Conservation (phyloP, 2,113 vertebrate genomes). For the Helogale parvula region DNA sequence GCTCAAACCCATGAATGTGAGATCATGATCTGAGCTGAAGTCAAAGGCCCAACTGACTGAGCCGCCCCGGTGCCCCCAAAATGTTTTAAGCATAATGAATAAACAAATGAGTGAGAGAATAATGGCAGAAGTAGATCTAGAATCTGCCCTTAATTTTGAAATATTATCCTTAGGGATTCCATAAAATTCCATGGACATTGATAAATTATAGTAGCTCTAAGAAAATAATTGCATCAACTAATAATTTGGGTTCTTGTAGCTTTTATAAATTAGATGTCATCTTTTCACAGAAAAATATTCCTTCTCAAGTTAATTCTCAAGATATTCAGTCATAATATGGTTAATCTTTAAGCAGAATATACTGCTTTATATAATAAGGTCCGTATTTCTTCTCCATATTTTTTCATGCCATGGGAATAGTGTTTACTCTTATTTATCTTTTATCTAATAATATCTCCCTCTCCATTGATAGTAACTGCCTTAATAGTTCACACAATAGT, state of each 20-base stretch:
- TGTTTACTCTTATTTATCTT: neutral
- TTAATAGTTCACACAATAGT: neutral
- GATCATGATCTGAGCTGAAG: no score
- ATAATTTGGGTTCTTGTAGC: slow-evolving; percentile 41
- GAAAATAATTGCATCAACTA: slow-evolving; percentile 73
- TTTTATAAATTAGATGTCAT: slow-evolving; percentile 75
- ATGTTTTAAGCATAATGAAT: neutral
- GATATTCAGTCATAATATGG: slow-evolving; percentile 24
- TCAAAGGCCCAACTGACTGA: no score
- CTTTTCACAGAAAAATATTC: slow-evolving; percentile 55
- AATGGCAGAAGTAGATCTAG: neutral
- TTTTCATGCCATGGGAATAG: neutral
- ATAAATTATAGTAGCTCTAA: slow-evolving; percentile 61
- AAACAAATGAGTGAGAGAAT: neutral
- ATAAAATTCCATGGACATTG: slow-evolving; percentile 54
- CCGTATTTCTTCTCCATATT: slow-evolving; percentile 27
- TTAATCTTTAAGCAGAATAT: slow-evolving; percentile 45
- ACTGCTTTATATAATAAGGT: slow-evolving; percentile 5
- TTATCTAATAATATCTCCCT: slow-evolving; percentile 29
- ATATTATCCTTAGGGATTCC: slow-evolving; percentile 54
- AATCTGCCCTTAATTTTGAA: slow-evolving; percentile 51
- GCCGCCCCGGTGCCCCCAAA: neutral
- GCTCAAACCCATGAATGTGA: no score
- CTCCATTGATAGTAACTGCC: neutral
- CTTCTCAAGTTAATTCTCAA: slow-evolving; percentile 61